Percentiles rank a stretch among this genome's conserved stretches.
Evolutionary conservation across 2,113 vertebrate species (phyloP).

Genomic region (Procavia capensis): DNA sequence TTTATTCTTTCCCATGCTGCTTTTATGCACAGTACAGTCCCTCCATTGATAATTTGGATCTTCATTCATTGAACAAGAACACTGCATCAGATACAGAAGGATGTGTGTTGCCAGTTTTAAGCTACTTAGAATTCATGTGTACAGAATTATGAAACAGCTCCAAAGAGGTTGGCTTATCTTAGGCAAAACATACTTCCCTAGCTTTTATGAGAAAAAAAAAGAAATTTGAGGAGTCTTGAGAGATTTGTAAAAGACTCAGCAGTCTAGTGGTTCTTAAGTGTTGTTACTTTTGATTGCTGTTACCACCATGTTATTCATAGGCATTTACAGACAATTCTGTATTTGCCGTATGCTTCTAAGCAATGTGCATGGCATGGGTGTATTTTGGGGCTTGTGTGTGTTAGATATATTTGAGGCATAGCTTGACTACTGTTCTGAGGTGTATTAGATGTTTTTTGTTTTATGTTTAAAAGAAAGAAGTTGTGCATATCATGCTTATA

Average conservation of each 20-base stretch:
- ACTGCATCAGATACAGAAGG: conserved; percentile 6
- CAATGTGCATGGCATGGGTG: background rate
- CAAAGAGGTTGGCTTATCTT: conserved; percentile 65
- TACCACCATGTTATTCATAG: background rate
- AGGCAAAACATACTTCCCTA: conserved; percentile 65
- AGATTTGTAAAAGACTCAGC: conserved; percentile 31
- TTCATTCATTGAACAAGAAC: conserved; percentile 24
- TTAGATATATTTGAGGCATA: too few relatives aligned
- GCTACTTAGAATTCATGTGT: conserved; percentile 66
- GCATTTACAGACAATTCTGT: background rate
- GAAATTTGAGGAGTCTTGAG: conserved; percentile 40
- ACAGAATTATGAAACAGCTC: conserved; percentile 62
- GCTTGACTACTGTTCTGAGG: background rate
- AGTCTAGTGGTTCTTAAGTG: conserved; percentile 7
- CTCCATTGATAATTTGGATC: conserved; percentile 42
- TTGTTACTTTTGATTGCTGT: conserved; percentile 46
- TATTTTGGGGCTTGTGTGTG: background rate
- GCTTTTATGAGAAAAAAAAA: conserved; percentile 66
- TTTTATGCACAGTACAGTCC: conserved; percentile 14
- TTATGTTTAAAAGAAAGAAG: background rate
- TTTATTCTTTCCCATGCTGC: background rate
- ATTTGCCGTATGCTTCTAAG: background rate
- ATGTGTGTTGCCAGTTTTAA: conserved; percentile 40
- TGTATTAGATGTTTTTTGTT: background rate
- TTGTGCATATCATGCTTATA: background rate